phyloP scores from a whole-genome alignment of 2,888 invertebrate species.

The Blera fallax region DNA sequence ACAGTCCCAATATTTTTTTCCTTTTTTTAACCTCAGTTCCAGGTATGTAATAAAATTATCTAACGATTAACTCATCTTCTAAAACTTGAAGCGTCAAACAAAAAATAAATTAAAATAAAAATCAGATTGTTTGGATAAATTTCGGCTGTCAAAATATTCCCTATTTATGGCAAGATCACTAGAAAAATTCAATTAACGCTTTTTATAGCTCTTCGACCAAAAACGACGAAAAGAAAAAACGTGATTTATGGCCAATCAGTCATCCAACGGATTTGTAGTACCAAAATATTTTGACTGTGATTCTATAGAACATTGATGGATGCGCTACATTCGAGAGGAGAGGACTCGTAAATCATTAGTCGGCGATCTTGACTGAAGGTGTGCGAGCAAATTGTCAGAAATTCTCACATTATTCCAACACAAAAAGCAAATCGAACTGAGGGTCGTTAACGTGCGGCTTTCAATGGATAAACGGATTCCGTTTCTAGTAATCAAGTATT shows the following conservation, averaged over 20 bases:
- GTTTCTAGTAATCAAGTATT: constrained; percentile 39
- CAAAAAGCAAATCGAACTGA: constrained; percentile 1
- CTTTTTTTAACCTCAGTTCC: neutral
- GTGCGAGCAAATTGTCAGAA: constrained; percentile 37
- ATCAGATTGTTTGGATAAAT: constrained; percentile 1
- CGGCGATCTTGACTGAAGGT: constrained; percentile 20
- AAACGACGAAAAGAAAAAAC: neutral
- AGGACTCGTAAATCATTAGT: constrained; percentile 55
- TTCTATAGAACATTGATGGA: constrained; percentile 43
- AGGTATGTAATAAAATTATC: neutral
- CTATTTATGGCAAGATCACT: constrained; percentile 16
- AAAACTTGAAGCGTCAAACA: neutral
- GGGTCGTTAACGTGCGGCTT: constrained; percentile 33
- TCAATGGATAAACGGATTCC: constrained; percentile 24
- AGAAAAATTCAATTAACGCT: constrained; percentile 47
- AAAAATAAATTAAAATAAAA: neutral
- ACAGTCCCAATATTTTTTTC: neutral
- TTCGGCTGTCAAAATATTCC: constrained; percentile 27
- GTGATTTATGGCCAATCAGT: constrained; percentile 63
- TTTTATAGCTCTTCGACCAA: neutral
- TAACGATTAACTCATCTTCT: constrained; percentile 27
- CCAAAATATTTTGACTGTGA: constrained; percentile 47
- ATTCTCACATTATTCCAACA: constrained; percentile 14
- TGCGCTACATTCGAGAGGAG: neutral
- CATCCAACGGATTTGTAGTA: constrained; percentile 47